A percentile compares a stretch with the other conserved stretches of the same genome.
phyloP scores from a whole-genome alignment of 2,888 invertebrate species.

The Xestia rhomboidea region DNA sequence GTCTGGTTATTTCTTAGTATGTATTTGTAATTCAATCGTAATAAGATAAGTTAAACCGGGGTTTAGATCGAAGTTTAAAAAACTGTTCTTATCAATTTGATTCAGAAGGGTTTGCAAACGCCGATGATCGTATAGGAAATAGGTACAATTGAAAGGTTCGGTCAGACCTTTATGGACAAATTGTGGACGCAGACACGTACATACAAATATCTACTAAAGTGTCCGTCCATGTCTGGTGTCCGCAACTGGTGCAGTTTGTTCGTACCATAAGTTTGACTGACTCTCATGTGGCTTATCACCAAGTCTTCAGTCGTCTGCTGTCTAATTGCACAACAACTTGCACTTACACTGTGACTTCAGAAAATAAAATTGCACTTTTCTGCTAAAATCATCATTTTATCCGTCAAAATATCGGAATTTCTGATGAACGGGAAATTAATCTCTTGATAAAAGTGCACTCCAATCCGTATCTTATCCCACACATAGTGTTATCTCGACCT shows the following conservation, averaged over 20 bases:
- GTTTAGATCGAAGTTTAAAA: constrained; percentile 10
- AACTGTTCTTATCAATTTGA: not conserved
- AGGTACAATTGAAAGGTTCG: not conserved
- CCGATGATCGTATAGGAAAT: not conserved
- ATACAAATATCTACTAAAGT: not conserved
- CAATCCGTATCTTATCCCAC: constrained; percentile 50
- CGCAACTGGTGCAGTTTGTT: not conserved
- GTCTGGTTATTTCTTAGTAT: constrained; percentile 9
- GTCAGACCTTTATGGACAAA: not conserved
- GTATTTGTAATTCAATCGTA: constrained; percentile 15
- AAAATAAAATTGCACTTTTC: not conserved
- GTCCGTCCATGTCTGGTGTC: not conserved
- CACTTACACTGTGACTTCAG: not conserved
- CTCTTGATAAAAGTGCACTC: constrained; percentile 44
- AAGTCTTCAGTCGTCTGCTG: not conserved
- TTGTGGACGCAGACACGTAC: not conserved
- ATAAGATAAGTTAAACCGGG: constrained; percentile 12
- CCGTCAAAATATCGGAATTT: constrained; percentile 1
- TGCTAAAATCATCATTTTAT: not conserved
- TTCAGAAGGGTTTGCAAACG: not conserved
- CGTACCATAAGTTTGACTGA: not conserved
- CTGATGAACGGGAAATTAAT: constrained; percentile 19
- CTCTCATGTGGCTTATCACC: not conserved
- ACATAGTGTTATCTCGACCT: constrained; percentile 52
- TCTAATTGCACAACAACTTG: not conserved